Conservation (phyloP, 2,888 invertebrate genomes). For the Tipula helvola region DNA sequence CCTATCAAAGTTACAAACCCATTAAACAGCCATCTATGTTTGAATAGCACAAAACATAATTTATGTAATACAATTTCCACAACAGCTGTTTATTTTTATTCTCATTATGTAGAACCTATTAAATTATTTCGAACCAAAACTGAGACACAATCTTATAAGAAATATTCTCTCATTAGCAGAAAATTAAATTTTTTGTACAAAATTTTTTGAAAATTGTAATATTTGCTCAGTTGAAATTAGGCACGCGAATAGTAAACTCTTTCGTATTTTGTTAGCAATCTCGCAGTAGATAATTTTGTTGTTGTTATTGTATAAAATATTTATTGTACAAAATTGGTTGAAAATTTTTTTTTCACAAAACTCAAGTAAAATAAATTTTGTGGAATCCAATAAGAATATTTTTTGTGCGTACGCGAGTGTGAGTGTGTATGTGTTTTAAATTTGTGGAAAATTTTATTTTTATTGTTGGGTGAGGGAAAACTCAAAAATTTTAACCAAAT, state of each 20-base stretch:
- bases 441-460: neutral
- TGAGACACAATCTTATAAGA: neutral
- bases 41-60: neutral
- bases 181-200: neutral
- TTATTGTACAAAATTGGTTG: neutral
- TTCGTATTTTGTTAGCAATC: neutral
- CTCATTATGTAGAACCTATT: neutral
- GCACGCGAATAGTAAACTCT: slow-evolving; percentile 9
- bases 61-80: neutral
- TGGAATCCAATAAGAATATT: neutral
- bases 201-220: neutral
- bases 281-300: neutral
- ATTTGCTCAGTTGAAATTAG: neutral
- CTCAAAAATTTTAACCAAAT: neutral
- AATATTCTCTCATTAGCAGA: neutral
- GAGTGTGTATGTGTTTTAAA: neutral
- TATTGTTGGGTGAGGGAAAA: neutral
- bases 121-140: neutral
- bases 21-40: neutral
- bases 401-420: neutral
- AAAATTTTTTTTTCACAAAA: neutral
- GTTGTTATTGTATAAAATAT: neutral
- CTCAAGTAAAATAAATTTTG: neutral
- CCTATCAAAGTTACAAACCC: neutral
- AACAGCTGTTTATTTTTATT: neutral